These are phyloP conservation scores for Drosophila kanapiae DNA, from an alignment of 1,140 invertebrate species.

Conservation along the genomic window DNA sequence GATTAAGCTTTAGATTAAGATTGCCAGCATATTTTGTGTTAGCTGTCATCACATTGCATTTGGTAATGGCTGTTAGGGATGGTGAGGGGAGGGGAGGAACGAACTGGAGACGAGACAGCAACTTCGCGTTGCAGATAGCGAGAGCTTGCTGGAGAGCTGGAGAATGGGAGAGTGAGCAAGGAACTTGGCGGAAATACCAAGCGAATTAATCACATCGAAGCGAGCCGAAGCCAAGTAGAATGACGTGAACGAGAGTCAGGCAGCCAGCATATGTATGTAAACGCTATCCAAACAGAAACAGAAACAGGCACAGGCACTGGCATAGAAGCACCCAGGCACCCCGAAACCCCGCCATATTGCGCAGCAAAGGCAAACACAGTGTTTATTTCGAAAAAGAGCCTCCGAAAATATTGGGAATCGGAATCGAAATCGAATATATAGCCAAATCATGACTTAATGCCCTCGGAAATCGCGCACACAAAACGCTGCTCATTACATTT, in stretches of 20 bases:
- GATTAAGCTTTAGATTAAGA: background rate
- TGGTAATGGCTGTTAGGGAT: background rate
- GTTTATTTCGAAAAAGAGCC: conserved; percentile 61
- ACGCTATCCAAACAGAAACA: conserved; percentile 68
- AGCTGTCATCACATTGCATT: conserved; percentile 16
- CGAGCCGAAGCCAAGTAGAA: conserved; percentile 57
- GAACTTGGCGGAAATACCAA: conserved; percentile 77
- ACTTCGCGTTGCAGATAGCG: conserved; percentile 61
- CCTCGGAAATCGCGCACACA: conserved; percentile 63
- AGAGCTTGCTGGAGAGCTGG: conserved; percentile 10
- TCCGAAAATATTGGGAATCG: conserved; percentile 62
- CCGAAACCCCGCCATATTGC: conserved; percentile 59
- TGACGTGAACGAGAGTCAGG: conserved; percentile 65
- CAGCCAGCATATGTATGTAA: conserved; percentile 61
- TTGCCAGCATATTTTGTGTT: background rate
- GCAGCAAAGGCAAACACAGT: conserved; percentile 66
- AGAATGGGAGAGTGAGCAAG: conserved; percentile 56
- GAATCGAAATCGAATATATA: conserved; percentile 51
- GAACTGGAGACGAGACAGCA: conserved; percentile 19
- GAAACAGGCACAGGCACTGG: conserved; percentile 20
- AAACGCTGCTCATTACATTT: conserved; percentile 63
- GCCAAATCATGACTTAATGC: conserved; percentile 75
- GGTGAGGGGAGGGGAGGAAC: background rate
- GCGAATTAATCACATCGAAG: conserved; percentile 73
- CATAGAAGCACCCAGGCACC: conserved; percentile 10